phyloP scores from a whole-genome alignment of 2,113 vertebrate species.

The Sardina pilchardus region DNA sequence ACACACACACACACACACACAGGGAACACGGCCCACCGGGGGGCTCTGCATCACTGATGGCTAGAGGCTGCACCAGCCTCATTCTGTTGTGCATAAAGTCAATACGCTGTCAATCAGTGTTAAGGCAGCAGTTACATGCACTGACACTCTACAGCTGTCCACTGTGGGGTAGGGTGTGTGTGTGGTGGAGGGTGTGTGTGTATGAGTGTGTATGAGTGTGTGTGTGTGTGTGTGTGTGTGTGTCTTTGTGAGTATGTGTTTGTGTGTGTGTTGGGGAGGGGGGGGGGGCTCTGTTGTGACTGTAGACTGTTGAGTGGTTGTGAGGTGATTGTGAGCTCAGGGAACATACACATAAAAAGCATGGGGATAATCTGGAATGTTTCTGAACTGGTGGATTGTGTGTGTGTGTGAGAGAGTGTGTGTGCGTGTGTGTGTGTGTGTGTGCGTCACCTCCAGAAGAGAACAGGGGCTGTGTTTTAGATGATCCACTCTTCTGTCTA shows the following conservation, averaged over 20 bases:
- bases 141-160: not conserved
- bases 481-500: slow-evolving; percentile 39
- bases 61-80: not conserved
- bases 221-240: not conserved
- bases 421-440: not conserved
- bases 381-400: no score
- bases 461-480: slow-evolving; percentile 29
- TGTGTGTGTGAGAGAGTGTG: not conserved
- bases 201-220: not conserved
- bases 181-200: not conserved
- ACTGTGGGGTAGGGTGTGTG: not conserved
- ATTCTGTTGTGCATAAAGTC: not conserved
- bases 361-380: no score
- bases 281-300: no score
- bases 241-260: not conserved
- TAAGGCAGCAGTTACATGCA: not conserved
- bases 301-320: no score
- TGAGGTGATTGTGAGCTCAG: no score
- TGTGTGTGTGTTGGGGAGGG: not conserved
- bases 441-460: slow-evolving; percentile 27
- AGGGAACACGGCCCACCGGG: not conserved
- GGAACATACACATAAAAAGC: no score
- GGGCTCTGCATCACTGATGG: not conserved
- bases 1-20: no score
- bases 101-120: not conserved